A percentile compares a stretch with the other conserved stretches of the same genome.
These are phyloP conservation scores for Elymnias hypermnestra DNA, from an alignment of 1,140 invertebrate species.

Conservation along the genomic window DNA sequence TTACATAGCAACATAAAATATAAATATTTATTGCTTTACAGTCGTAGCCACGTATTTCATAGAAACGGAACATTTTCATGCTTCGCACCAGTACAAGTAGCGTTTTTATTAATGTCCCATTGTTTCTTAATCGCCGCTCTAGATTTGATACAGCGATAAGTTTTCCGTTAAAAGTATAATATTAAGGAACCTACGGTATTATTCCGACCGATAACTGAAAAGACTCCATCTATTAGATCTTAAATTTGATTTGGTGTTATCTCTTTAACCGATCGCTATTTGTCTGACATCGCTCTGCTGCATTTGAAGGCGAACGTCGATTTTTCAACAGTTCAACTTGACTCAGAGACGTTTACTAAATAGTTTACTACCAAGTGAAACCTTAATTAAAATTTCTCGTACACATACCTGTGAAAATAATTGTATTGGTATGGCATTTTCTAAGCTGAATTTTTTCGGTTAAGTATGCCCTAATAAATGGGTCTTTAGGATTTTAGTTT, in stretches of 20 bases:
- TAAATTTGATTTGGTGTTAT: conserved; percentile 44
- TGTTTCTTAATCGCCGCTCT: conserved; percentile 65
- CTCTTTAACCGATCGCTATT: conserved; percentile 45
- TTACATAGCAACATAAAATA: neutral
- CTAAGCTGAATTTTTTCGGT: conserved; percentile 14
- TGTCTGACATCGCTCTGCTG: conserved; percentile 37
- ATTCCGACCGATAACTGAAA: conserved; percentile 52
- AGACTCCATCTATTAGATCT: conserved; percentile 44
- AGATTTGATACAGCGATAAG: conserved; percentile 66
- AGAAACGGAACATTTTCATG: conserved; percentile 54
- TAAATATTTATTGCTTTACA: conserved; percentile 19
- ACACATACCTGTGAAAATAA: conserved; percentile 34
- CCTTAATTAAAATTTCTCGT: conserved; percentile 45
- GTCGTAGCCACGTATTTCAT: conserved; percentile 29
- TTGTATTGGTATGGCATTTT: conserved; percentile 33
- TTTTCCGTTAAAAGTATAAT: conserved; percentile 59
- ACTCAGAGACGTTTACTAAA: conserved; percentile 35
- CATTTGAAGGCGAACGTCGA: conserved; percentile 36
- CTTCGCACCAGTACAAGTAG: conserved; percentile 41
- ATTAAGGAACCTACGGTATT: conserved; percentile 42
- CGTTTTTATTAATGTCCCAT: conserved; percentile 64
- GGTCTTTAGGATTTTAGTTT: conserved; percentile 11
- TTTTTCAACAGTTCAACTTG: conserved; percentile 48
- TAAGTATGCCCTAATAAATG: conserved; percentile 18
- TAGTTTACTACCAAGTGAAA: conserved; percentile 32